A percentile compares a stretch with the other conserved stretches of the same genome.
These are phyloP conservation scores for Nycticebus coucang DNA, from an alignment of 2,113 vertebrate species.

Conservation along the genomic window DNA sequence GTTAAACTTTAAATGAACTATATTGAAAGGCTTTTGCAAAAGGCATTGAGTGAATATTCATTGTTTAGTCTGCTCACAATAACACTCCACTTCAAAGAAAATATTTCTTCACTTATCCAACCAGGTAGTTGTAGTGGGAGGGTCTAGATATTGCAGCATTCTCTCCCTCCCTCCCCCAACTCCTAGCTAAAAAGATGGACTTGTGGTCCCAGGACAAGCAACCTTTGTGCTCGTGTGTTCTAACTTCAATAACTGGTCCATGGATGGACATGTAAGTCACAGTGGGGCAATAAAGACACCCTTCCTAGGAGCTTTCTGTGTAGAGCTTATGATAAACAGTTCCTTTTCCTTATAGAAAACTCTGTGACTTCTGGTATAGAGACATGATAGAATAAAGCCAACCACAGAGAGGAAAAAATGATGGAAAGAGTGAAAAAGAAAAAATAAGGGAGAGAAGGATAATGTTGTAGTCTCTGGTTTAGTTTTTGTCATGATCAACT, in stretches of 20 bases:
- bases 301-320: not conserved
- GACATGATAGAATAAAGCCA: not conserved
- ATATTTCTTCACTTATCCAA: not conserved
- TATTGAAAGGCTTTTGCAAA: not conserved
- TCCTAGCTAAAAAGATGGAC: not conserved
- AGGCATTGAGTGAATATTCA: not conserved
- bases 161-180: rapidly evolving
- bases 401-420: not conserved
- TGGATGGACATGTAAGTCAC: not conserved
- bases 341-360: not conserved
- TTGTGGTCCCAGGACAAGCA: rapidly evolving
- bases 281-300: not conserved
- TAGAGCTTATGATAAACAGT: not conserved
- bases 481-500: not conserved
- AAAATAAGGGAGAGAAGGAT: not conserved
- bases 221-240: not conserved
- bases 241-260: not conserved
- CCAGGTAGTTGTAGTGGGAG: not conserved
- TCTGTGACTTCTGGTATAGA: not conserved
- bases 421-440: too few relatives aligned
- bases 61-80: not conserved
- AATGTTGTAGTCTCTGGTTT: not conserved
- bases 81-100: not conserved
- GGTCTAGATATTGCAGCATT: not conserved
- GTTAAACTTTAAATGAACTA: not conserved